These are phyloP conservation scores for Channa maculata DNA, from an alignment of 2,113 vertebrate genomes.

Conservation along the genomic window DNA sequence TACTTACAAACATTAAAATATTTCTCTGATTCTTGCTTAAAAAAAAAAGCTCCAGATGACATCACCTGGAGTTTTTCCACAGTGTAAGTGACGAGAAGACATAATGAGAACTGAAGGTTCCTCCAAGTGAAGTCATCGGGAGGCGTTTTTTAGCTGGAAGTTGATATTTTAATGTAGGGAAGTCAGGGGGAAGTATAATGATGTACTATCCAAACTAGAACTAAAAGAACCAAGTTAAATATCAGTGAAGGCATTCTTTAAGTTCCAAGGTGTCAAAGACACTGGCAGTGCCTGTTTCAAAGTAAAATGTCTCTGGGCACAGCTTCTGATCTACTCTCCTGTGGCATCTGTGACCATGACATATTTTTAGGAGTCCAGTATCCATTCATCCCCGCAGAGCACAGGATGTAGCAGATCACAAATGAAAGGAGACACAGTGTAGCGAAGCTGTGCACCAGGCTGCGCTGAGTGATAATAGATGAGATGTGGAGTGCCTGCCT, in stretches of 20 bases:
- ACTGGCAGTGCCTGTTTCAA: background rate
- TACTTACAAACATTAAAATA: too few species aligned
- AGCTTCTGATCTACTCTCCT: slow-evolving; percentile 46
- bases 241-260: background rate
- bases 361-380: slow-evolving; percentile 60
- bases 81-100: too few species aligned
- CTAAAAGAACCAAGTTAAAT: too few species aligned
- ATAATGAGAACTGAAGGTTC: too few species aligned
- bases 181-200: too few species aligned
- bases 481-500: slow-evolving; percentile 73
- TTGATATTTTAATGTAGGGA: too few species aligned
- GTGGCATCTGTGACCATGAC: slow-evolving; percentile 60
- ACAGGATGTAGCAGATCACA: slow-evolving; percentile 64
- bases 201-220: too few species aligned
- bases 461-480: slow-evolving; percentile 76
- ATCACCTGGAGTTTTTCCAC: too few species aligned
- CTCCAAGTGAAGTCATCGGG: too few species aligned
- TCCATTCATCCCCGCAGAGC: slow-evolving; percentile 60
- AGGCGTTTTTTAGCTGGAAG: too few species aligned
- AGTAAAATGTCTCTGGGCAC: slow-evolving; percentile 28
- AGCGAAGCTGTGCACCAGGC: slow-evolving; percentile 64
- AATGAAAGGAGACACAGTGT: slow-evolving; percentile 71
- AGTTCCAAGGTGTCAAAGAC: slow-evolving; percentile 22
- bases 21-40: too few species aligned
- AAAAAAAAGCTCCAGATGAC: too few species aligned